Base-by-base conservation (phyloP, 30 jellyfish, hydroid and myxozoan genomes). In the Aurelia aurita region DNA sequence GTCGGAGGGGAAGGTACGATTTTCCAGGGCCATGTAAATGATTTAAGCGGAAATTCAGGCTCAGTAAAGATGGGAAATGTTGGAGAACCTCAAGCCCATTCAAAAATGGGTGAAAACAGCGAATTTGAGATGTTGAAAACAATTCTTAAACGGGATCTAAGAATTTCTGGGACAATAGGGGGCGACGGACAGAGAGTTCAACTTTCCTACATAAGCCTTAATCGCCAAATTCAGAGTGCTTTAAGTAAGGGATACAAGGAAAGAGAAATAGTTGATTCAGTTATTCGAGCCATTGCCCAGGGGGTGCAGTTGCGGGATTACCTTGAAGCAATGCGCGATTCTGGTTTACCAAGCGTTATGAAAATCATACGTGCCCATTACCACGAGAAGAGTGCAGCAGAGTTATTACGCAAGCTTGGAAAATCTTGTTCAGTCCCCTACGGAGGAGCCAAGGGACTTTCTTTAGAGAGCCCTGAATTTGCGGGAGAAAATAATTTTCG, bases 361-460 rank as follows among this genome's bases (percentile, higher is more conserved):
- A 54, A 75, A 58, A 75, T 58, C 59, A 20, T 75, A 26, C 61
- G 57, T 10, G 74, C 87, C 27, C 87, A 75, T 29, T 75, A 34
- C 19, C 84, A 71, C 53, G 57, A 66, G 44, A 66, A 66, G 57
- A 66, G 25, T 22, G 77, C 54, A 5, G 57, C 57, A 0, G 77
- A 66, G 44, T 55, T 18, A 20, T 11, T 25, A 62, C 45, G 44
- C 35, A 25, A 54, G 60, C 86, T 58, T 58, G 60, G 86, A 28
- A 45, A 54, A 74, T 27, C 73, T 74, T 15, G 39, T 14, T 47
- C 72, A 74, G 55, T 74, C 28, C 10, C 58, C 72, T 5, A 22
- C 74, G 69, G 74, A 46, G 58, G 74, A 54, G 29, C 74, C 54
- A 26, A 49, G 60, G 25, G 59, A 67, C 7, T 67, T 67, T 67